Percentiles rank a stretch among this genome's conserved stretches.
phyloP scores from a whole-genome alignment of 2,888 invertebrate species.

The Steinernema carpocapsae region DNA sequence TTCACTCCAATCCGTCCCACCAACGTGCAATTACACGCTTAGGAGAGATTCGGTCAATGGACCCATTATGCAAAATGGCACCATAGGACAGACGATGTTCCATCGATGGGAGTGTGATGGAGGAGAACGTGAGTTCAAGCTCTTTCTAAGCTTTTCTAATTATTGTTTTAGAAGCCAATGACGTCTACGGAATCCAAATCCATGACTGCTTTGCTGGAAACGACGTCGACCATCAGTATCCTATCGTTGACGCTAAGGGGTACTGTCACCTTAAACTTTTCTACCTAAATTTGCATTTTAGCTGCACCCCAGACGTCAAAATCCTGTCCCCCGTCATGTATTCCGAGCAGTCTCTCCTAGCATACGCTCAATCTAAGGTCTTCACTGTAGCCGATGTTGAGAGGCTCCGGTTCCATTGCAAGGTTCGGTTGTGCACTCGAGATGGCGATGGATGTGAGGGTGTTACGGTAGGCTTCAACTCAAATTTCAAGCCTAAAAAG shows the following conservation, averaged over 20 bases:
- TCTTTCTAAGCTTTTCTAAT: background rate
- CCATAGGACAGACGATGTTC: constrained; percentile 63
- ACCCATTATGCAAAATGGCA: constrained; percentile 54
- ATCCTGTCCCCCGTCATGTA: constrained; percentile 60
- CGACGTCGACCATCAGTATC: constrained; percentile 53
- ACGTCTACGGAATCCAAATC: constrained; percentile 61
- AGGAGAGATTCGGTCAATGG: constrained; percentile 60
- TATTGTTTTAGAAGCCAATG: constrained; percentile 51
- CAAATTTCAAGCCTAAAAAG: background rate
- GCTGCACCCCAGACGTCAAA: constrained; percentile 58
- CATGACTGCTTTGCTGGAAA: constrained; percentile 64
- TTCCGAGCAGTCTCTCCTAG: constrained; percentile 59
- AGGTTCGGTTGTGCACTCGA: constrained; percentile 59
- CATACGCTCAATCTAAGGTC: constrained; percentile 57
- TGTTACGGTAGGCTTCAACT: constrained; percentile 53
- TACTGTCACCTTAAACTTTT: constrained; percentile 25
- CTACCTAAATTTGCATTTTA: constrained; percentile 26
- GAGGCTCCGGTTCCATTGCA: constrained; percentile 54
- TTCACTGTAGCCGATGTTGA: constrained; percentile 61
- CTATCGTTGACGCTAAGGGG: constrained; percentile 57
- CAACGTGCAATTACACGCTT: constrained; percentile 63
- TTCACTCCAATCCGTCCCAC: constrained; percentile 58
- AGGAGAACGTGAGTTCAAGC: constrained; percentile 43
- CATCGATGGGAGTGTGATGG: constrained; percentile 67
- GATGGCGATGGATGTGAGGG: constrained; percentile 66